phyloP scores from a whole-genome alignment of 2,888 invertebrate genomes.

The Theretra japonica region DNA sequence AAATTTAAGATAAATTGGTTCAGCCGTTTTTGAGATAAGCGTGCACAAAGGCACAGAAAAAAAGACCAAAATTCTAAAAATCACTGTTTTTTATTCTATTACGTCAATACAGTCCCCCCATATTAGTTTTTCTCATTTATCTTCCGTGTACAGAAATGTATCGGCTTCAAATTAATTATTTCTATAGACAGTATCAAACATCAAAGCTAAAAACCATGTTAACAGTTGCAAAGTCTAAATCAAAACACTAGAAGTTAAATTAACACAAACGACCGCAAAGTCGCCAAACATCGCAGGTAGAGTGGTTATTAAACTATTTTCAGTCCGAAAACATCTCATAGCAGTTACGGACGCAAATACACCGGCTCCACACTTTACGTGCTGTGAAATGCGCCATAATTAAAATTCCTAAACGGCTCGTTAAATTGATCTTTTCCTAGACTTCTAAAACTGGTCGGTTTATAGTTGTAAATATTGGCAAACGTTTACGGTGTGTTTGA shows the following conservation, averaged over 20 bases:
- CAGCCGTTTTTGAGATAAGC: too few species aligned
- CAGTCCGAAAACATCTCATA: conserved; percentile 3
- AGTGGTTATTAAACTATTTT: conserved; percentile 8
- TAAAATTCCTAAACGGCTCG: conserved; percentile 23
- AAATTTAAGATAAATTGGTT: too few species aligned
- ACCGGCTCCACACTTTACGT: conserved; percentile 9
- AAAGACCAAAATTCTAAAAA: too few species aligned
- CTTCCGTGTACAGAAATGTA: too few species aligned
- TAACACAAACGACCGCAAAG: background rate
- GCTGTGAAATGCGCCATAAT: conserved; percentile 18
- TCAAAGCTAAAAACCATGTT: background rate
- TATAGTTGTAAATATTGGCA: conserved; percentile 16
- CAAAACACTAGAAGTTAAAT: background rate
- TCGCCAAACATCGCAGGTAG: conserved; percentile 7
- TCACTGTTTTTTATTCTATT: too few species aligned
- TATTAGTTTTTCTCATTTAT: too few species aligned
- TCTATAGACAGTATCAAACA: too few species aligned
- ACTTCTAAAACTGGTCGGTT: conserved; percentile 9
- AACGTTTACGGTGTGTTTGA: background rate
- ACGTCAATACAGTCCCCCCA: too few species aligned
- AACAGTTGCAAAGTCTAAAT: background rate
- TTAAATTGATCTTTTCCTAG: conserved; percentile 24
- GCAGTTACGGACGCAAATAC: conserved; percentile 10
- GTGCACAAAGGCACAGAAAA: too few species aligned
- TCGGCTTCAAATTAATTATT: too few species aligned